phyloP scores from a whole-genome alignment of 1,140 invertebrate genomes.

The Philopotamus ludificatus region DNA sequence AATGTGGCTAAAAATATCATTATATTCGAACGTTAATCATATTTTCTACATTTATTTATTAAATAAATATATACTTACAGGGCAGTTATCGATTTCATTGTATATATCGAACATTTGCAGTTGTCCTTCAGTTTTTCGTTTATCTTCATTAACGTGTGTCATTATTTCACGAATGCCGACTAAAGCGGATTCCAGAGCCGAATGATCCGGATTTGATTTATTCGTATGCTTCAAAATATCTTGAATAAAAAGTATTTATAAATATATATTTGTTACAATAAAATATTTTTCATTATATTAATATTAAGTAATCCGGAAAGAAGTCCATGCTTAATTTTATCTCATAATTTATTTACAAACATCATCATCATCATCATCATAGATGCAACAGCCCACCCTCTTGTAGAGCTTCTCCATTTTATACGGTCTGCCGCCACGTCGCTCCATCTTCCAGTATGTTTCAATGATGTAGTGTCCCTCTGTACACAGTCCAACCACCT shows the following conservation, averaged over 20 bases:
- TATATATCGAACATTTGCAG: constrained; percentile 96
- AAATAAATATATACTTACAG: constrained; percentile 59
- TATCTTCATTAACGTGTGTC: constrained; percentile 96
- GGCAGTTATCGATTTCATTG: constrained; percentile 97
- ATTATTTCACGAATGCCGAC: constrained; percentile 89
- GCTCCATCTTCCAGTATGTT: too few species aligned
- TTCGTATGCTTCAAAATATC: constrained; percentile 91
- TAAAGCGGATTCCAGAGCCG: constrained; percentile 80
- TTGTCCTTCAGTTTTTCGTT: constrained; percentile 91
- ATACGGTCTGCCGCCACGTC: too few species aligned
- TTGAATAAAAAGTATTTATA: constrained; percentile 55
- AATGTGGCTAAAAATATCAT: constrained; percentile 62
- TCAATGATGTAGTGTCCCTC: too few species aligned
- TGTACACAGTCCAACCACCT: too few species aligned
- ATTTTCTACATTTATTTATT: constrained; percentile 9
- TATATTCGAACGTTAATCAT: constrained; percentile 4
- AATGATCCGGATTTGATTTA: constrained; percentile 82
- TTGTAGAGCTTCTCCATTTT: too few species aligned
- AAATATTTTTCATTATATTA: too few species aligned
- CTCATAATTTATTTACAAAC: too few species aligned
- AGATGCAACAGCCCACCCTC: too few species aligned
- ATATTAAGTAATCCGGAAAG: too few species aligned
- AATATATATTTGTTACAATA: too few species aligned
- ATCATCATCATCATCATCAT: too few species aligned
- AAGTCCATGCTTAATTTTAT: too few species aligned